Evolutionary conservation across 2,797 vertebrate genomes (phyloP), one percentile per base, ranked within the genome.

Genomic region (Setipinna tenuifilis): DNA sequence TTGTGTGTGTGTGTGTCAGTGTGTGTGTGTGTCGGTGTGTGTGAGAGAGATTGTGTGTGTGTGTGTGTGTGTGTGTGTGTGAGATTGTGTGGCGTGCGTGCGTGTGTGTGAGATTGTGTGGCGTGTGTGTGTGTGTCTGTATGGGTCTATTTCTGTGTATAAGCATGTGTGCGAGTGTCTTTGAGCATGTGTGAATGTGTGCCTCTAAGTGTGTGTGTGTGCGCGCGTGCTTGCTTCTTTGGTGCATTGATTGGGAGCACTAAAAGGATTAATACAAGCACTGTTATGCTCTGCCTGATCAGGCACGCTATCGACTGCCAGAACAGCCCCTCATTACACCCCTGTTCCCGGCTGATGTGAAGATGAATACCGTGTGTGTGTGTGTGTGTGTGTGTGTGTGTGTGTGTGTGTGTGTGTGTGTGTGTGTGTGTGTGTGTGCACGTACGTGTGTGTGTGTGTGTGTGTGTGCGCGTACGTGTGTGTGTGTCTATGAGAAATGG

Each of bases 391-490:
- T 21, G 21, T 62, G 59, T 7, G n/a, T 62, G 59, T 16, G 50
- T 54, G 50, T 54, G 50, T 54, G 50, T 3, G 59, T 21, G 19
- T 21, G 4, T 17, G 4, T 61, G 17, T 17, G 17, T 61, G 58
- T 2, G 23, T 65, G 62, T 17, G 57, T 58, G 57, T 58, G 57
- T 58, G 57, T 25, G n/a, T 65, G 1, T 65, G 16, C 58, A 59
- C 19, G 0, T 16, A n/a, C n/a, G 46, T 62, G 59, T n/a, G 59
- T 62, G 59, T 62, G 28, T 82, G 85, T 81, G 65, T 81, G 83
- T 78, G 6, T 50, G 61, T 46, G 54, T 81, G 16, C 25, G 84
- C 6, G 82, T 58, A 25, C 82, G 41, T 10, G 46, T 65, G 25
- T 82, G 82, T 59, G 19, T 85, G 44, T 86, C 6, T 65, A 9